Percentiles rank a stretch among this genome's conserved stretches.
phyloP scores from a whole-genome alignment of 2,888 invertebrate genomes.

The Caenorhabditis panamensis region DNA sequence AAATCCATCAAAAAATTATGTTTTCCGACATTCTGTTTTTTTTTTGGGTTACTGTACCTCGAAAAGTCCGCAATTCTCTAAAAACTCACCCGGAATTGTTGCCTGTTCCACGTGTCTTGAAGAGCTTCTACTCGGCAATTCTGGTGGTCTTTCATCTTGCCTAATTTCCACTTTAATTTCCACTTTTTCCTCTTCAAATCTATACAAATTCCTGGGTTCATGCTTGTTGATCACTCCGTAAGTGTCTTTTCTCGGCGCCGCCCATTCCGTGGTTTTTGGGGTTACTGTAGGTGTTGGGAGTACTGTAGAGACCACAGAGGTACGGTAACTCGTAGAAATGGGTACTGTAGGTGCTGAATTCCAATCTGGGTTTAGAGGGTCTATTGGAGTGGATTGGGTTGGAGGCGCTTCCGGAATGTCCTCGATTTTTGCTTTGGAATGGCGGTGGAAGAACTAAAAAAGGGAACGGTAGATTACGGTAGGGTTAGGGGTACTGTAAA shows the following conservation, averaged over 20 bases:
- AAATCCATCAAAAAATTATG: no score
- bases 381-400: not conserved
- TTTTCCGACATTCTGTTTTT: no score
- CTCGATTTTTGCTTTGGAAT: slow-evolving; percentile 41
- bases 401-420: slow-evolving; percentile 16
- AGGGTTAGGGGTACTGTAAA: not conserved
- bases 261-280: slow-evolving; percentile 18
- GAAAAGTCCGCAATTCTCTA: not conserved
- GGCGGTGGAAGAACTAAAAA: slow-evolving; percentile 4
- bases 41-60: slow-evolving; percentile 7
- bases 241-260: slow-evolving; percentile 24
- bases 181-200: slow-evolving; percentile 20
- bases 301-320: slow-evolving; percentile 18
- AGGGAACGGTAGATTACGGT: not conserved
- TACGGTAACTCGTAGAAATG: slow-evolving; percentile 1
- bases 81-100: not conserved
- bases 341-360: slow-evolving; percentile 9
- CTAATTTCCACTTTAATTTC: slow-evolving; percentile 2
- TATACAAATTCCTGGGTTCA: slow-evolving; percentile 38
- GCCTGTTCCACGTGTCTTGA: slow-evolving; percentile 16
- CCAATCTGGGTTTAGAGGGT: slow-evolving; percentile 49
- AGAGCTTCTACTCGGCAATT: slow-evolving; percentile 40
- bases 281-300: slow-evolving; percentile 19
- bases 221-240: slow-evolving; percentile 7
- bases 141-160: slow-evolving; percentile 25